Evolutionary conservation across 2,113 vertebrate species (phyloP), one percentile per base, ranked within the genome.

Genomic region (Myrmecophaga tridactyla): DNA sequence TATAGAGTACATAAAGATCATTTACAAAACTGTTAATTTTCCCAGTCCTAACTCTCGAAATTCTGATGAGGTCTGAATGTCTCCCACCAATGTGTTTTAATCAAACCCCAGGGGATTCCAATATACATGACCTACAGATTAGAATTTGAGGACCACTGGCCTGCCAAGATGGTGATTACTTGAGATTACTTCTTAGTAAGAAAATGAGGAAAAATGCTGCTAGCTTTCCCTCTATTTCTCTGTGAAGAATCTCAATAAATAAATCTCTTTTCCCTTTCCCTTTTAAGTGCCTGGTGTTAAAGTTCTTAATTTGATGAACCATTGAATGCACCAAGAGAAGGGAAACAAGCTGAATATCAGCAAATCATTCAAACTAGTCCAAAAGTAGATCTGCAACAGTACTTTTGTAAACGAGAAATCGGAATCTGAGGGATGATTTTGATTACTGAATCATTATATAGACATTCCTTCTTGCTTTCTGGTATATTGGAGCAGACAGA

Each of bases 231-330:
- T 85, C 51, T 76, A 39, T 93, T 78, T 80, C 56, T 78, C 46
- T 31, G 21, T 82, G 77, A 93, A 81, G 63, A 86, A 43, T 86
- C 25, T 75, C 48, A 82, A 89, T 53, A 91, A 92, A 77, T 86
- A 58, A 63, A 62, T 12, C 17, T 69, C 70, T 39, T 36, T 69
- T 92, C 20, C 41, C 13, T 73, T 72, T 72, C 36, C 43, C 63
- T 73, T 87, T 43, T 90, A 87, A 90, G 56, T 46, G 41, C 25
- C 62, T 41, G 3, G 23, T 89, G 63, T 58, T 63, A 96, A 90
- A 82, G 87, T 94, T 89, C 67, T 86, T 94, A 70, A 82, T 86
- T 77, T 87, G 53, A 43, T 60, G 46, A 83, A 72, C 46, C 23
- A 18, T 14, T 70, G 23, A 41, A 41, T 86, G 27, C 8, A 58